phyloP scores from a whole-genome alignment of 2,888 invertebrate genomes.

The Balanococcus diminutus region DNA sequence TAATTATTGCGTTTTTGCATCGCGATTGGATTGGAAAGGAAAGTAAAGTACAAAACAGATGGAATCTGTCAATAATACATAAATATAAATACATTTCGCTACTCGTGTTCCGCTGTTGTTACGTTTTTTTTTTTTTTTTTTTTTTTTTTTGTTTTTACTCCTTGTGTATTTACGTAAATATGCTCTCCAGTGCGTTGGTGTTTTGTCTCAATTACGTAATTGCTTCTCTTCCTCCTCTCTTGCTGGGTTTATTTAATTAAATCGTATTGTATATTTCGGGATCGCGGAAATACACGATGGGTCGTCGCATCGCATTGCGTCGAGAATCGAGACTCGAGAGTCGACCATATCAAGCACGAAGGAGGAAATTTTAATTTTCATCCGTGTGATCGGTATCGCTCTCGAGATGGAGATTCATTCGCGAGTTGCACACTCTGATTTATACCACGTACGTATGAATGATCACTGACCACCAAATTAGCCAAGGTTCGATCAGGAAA shows the following conservation, averaged over 20 bases:
- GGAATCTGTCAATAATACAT: conserved; percentile 6
- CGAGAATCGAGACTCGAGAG: too few species aligned
- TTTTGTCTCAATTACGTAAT: conserved; percentile 5
- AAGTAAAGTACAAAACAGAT: neutral
- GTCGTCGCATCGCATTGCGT: neutral
- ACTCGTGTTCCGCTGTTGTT: neutral
- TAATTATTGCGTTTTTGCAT: conserved; percentile 6
- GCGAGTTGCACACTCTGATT: neutral
- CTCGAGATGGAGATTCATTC: neutral
- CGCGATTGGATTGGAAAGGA: neutral
- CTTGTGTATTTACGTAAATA: neutral
- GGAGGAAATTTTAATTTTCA: neutral
- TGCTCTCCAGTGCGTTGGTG: neutral
- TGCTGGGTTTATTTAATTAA: neutral
- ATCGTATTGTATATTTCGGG: neutral
- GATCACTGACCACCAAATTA: conserved; percentile 1
- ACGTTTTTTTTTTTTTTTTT: neutral
- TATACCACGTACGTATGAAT: neutral
- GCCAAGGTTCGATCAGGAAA: conserved; percentile 10
- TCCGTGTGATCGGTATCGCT: neutral
- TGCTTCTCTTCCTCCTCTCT: neutral
- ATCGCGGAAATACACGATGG: neutral
- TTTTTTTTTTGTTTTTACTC: too few species aligned
- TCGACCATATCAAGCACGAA: neutral
- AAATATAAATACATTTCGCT: neutral